Conservation (phyloP, 2,888 invertebrate genomes). For the Rhopalosiphum nymphaeae region DNA sequence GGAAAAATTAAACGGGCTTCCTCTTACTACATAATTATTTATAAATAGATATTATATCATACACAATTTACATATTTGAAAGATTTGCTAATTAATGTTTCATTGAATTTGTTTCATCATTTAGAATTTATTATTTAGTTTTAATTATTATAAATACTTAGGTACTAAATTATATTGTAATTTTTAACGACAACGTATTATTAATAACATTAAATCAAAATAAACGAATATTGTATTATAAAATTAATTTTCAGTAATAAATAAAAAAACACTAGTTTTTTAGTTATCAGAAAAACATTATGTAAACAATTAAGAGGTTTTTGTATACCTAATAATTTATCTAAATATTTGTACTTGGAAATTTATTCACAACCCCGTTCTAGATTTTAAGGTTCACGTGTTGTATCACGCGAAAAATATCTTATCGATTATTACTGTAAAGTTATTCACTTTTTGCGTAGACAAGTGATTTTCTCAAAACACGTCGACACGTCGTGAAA, state of each 20-base stretch:
- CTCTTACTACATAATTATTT: background rate
- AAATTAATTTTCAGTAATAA: background rate
- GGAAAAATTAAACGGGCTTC: background rate
- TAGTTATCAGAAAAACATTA: background rate
- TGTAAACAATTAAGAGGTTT: background rate
- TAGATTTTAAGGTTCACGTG: accelerated
- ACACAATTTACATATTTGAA: background rate
- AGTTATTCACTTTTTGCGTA: background rate
- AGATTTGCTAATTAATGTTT: background rate
- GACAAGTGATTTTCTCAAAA: background rate
- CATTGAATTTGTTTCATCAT: background rate
- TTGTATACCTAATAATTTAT: background rate
- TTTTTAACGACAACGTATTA: background rate
- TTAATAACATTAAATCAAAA: background rate
- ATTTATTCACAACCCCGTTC: background rate
- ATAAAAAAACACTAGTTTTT: no score
- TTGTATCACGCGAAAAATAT: background rate
- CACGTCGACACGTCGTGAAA: background rate
- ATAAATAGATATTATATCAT: background rate
- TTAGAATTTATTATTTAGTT: background rate
- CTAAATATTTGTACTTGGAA: background rate
- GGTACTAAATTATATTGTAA: background rate
- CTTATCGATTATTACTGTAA: background rate
- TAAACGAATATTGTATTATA: background rate
- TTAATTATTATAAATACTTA: background rate